Evolutionary conservation across 2,888 invertebrate genomes (phyloP).

Genomic region (Acronicta alni): DNA sequence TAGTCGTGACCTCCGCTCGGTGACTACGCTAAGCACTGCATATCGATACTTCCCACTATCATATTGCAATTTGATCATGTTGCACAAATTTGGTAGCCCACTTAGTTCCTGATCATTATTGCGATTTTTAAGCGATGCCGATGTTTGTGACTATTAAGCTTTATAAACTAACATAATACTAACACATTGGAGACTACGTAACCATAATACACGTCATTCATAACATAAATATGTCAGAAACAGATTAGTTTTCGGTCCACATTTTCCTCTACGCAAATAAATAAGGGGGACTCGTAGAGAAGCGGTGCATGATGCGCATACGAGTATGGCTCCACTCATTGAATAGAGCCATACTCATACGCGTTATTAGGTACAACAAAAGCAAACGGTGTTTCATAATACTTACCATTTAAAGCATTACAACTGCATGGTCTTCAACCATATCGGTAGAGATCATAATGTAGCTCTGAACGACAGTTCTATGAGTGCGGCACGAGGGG

Average conservation of each 20-base stretch:
- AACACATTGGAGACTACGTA: background rate
- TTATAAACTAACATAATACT: conserved; percentile 3
- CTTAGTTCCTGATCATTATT: conserved; percentile 12
- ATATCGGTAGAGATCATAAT: conserved; percentile 33
- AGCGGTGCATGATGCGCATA: too few relatives aligned
- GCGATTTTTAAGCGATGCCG: conserved; percentile 6
- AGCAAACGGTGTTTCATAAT: conserved; percentile 1
- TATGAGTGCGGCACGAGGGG: conserved; percentile 39
- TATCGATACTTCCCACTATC: conserved; percentile 62
- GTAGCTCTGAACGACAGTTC: conserved; percentile 43
- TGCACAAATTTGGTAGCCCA: conserved; percentile 24
- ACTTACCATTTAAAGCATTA: conserved; percentile 23
- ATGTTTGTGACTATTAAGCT: conserved; percentile 4
- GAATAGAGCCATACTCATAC: background rate
- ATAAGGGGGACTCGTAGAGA: background rate
- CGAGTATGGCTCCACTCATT: too few relatives aligned
- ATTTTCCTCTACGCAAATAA: background rate
- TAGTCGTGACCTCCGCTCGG: conserved; percentile 66
- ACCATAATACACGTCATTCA: background rate
- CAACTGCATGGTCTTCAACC: conserved; percentile 17
- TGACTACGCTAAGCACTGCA: conserved; percentile 53
- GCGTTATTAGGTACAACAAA: too few relatives aligned
- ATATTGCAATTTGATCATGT: conserved; percentile 41
- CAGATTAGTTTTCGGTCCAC: background rate
- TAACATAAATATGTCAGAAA: background rate